These are phyloP conservation scores for Rugalucina vietnamica DNA, from an alignment of 2,888 invertebrate species.

Conservation along the genomic window DNA sequence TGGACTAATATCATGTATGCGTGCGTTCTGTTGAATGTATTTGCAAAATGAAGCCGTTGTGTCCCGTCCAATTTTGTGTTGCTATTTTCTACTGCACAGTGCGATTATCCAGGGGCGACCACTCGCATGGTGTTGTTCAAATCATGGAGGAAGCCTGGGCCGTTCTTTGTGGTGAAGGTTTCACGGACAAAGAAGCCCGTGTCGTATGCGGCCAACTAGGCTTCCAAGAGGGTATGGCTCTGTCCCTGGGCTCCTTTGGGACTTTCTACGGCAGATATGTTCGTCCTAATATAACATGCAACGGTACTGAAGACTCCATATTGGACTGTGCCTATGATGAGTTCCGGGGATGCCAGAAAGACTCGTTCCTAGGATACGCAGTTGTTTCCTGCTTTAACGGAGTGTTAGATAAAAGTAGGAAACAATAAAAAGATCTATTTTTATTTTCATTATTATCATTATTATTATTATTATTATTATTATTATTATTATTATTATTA, in stretches of 20 bases:
- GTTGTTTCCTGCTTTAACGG: conserved; percentile 75
- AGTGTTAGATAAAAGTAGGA: conserved; percentile 63
- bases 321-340: conserved; percentile 66
- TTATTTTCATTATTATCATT: not conserved
- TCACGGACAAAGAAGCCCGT: conserved; percentile 69
- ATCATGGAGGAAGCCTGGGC: conserved; percentile 69
- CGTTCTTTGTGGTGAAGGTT: conserved; percentile 74
- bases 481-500: too few relatives aligned
- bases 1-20: too few relatives aligned
- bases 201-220: conserved; percentile 18
- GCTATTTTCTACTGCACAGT: too few relatives aligned
- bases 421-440: not conserved
- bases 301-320: conserved; percentile 67
- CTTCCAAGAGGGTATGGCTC: conserved; percentile 65
- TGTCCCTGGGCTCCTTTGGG: conserved; percentile 72
- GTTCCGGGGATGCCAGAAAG: conserved; percentile 65
- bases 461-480: too few relatives aligned
- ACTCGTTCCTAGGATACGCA: conserved; percentile 71
- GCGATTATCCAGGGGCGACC: conserved; percentile 67
- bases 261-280: conserved; percentile 65
- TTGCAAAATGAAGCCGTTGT: too few relatives aligned
- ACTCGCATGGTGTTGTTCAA: conserved; percentile 72
- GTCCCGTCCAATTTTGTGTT: too few relatives aligned
- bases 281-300: conserved; percentile 69
- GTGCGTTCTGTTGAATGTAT: too few relatives aligned